Evolutionary conservation across 2,888 invertebrate genomes (phyloP), one percentile per base, ranked within the genome.

Genomic region (Acanthopleura granulata): DNA sequence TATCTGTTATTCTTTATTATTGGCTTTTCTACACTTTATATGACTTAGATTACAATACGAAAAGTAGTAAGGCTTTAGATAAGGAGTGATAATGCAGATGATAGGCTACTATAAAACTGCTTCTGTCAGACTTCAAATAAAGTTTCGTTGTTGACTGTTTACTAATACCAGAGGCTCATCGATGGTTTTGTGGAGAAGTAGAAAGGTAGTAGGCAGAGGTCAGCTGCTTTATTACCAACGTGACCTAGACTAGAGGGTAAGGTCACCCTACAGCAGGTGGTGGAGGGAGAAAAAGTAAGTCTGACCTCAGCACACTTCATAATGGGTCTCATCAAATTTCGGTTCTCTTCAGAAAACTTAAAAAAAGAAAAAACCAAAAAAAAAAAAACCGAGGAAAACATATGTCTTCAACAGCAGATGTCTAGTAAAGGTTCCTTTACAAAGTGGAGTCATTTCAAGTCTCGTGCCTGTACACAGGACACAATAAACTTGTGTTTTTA

Each of bases 181-280:
- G 9, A 40, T 3, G 40, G 40, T 40, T 40, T 40, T 3, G 3
- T 40, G 9, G 9, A 40, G 40, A 40, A 40, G 40, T 40, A 9
- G 3, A 40, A 40, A 40, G 40, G 4, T 40, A 6, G 4, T 40
- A 9, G 40, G 40, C 40, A 40, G 40, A 40, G 40, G 40, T 40
- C 40, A 9, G 40, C 40, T 40, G 40, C 9, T 40, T 40, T 40
- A 40, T 40, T 40, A 40, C 40, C 40, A 40, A 3, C 9, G 40
- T 40, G 40, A 40, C 40, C 40, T 40, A 40, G 40, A 40, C 40
- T 40, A 40, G 40, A 40, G 40, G 40, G 9, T 40, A 9, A 72
- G 50, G 25, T 49, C 50, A 77, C 51, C 62, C 57, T 71, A 71
- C 57, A 72, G 25, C 69, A 69, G 25, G 29, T 75, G 57, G 57